These are phyloP conservation scores for Penelope pileata DNA, from an alignment of 2,113 vertebrate species.

Conservation along the genomic window DNA sequence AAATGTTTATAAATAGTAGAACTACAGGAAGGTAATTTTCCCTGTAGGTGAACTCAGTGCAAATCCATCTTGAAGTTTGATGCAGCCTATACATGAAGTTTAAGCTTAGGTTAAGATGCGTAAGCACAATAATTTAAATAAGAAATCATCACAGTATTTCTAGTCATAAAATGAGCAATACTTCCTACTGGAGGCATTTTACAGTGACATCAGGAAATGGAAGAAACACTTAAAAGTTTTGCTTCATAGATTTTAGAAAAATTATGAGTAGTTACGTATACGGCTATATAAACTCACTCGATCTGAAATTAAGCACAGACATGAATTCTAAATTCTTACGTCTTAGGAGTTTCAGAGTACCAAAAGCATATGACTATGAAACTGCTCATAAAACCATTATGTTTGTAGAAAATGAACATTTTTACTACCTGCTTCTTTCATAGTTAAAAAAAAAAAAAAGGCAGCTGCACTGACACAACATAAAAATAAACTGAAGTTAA, in stretches of 20 bases:
- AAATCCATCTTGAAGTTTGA: neutral
- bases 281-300: neutral
- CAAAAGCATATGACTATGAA: neutral
- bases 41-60: neutral
- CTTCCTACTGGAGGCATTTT: neutral
- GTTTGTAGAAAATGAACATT: neutral
- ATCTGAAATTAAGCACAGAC: neutral
- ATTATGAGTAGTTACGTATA: constrained; percentile 14
- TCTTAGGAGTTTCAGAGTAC: neutral
- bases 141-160: constrained; percentile 21
- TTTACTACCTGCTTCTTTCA: neutral
- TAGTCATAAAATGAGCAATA: constrained; percentile 42
- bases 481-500: neutral
- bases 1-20: neutral
- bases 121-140: neutral
- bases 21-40: neutral
- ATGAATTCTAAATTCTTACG: neutral
- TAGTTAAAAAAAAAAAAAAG: neutral
- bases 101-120: neutral
- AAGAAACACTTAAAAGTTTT: constrained; percentile 39
- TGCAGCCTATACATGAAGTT: neutral
- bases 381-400: neutral
- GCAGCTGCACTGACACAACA: neutral
- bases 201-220: constrained; percentile 34
- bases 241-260: constrained; percentile 45